Percentiles rank a stretch among this genome's conserved stretches.
These are phyloP conservation scores for Leptestheria dahalacensis DNA, from an alignment of 1,140 invertebrate genomes.

Conservation along the genomic window DNA sequence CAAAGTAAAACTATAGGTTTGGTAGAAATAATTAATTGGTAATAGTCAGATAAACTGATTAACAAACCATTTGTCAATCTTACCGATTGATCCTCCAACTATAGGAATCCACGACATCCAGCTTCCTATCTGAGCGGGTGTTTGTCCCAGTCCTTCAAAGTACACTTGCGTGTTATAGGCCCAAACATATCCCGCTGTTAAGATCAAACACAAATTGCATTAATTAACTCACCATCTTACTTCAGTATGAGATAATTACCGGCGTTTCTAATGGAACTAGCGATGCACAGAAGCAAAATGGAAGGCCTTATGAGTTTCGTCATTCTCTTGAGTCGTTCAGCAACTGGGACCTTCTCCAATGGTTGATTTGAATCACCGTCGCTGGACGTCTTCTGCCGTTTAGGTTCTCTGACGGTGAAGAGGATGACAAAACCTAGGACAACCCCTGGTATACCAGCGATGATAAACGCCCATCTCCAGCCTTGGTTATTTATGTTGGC, in stretches of 20 bases:
- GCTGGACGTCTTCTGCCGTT: constrained; percentile 16
- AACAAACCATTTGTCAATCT: too few relatives aligned
- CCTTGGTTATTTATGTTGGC: constrained; percentile 30
- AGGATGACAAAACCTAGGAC: constrained; percentile 27
- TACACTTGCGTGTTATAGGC: constrained; percentile 33
- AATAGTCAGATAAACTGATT: too few relatives aligned
- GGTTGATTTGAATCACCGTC: neutral
- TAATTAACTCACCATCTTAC: neutral
- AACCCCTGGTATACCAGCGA: constrained; percentile 30
- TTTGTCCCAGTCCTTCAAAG: constrained; percentile 28
- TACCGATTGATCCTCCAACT: constrained; percentile 23
- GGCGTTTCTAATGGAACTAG: constrained; percentile 21
- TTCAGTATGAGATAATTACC: constrained; percentile 8
- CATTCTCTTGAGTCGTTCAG: constrained; percentile 5
- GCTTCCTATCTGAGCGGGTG: constrained; percentile 25
- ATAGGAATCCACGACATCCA: constrained; percentile 33
- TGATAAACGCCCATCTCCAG: constrained; percentile 32
- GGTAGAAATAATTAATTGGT: too few relatives aligned
- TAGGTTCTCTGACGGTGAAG: constrained; percentile 29
- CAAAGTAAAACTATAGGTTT: too few relatives aligned
- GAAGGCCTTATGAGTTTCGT: constrained; percentile 16
- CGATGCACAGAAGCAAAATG: constrained; percentile 18
- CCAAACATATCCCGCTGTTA: constrained; percentile 30
- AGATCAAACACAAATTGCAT: neutral
- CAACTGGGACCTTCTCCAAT: constrained; percentile 10